phyloP scores from a whole-genome alignment of 2,888 invertebrate species.

The Heteromurus nitidus region DNA sequence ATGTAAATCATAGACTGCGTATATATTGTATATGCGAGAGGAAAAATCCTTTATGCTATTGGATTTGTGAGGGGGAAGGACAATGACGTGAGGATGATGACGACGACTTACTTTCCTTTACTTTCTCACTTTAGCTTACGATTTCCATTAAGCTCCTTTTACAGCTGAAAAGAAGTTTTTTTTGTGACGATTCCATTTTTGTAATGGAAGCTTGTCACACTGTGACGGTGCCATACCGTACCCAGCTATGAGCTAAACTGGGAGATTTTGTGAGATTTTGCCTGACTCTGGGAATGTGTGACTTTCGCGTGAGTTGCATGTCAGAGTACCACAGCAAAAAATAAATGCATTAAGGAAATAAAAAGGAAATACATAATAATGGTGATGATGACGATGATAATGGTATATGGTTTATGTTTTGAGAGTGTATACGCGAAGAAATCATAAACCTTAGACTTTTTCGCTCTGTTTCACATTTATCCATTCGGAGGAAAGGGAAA shows the following conservation, averaged over 20 bases:
- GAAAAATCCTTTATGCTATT: no score
- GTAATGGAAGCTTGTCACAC: neutral
- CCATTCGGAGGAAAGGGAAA: neutral
- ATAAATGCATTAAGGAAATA: slow-evolving; percentile 1
- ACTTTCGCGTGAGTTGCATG: no score
- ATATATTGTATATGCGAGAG: no score
- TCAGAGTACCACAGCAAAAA: no score
- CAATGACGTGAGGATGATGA: slow-evolving; percentile 51
- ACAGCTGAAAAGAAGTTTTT: neutral
- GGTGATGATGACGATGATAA: slow-evolving; percentile 10
- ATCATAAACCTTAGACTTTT: no score
- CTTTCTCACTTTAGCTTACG: slow-evolving; percentile 14
- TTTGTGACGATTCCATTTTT: slow-evolving; percentile 2
- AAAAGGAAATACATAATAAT: slow-evolving; percentile 7
- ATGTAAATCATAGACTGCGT: no score
- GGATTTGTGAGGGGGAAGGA: slow-evolving; percentile 27
- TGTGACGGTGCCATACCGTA: neutral
- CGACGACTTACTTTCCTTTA: slow-evolving; percentile 46
- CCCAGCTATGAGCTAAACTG: neutral
- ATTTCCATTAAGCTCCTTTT: slow-evolving; percentile 33
- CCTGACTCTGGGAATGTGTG: no score
- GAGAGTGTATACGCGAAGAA: no score
- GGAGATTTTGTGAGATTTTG: neutral
- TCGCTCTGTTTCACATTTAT: no score
- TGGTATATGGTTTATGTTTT: no score